phyloP scores from a whole-genome alignment of 2,888 invertebrate genomes.

The Meandrusa payeni region DNA sequence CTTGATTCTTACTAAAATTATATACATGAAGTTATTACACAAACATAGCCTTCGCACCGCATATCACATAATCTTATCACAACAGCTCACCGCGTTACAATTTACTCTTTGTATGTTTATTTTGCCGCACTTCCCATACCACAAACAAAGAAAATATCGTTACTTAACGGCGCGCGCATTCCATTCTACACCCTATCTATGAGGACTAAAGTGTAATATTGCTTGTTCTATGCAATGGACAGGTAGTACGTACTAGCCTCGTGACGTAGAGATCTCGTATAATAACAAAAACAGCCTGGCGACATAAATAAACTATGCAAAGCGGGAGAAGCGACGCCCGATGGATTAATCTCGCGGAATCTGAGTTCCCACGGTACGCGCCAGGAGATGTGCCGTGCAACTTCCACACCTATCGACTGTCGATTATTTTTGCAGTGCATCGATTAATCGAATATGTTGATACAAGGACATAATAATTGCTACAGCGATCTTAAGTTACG shows the following conservation, averaged over 20 bases:
- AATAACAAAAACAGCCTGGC: slow-evolving; percentile 32
- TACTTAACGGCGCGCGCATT: background rate
- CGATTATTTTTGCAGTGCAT: too few species aligned
- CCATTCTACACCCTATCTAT: slow-evolving; percentile 3
- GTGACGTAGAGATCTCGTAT: slow-evolving; percentile 21
- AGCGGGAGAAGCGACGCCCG: slow-evolving; percentile 43
- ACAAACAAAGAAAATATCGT: slow-evolving; percentile 17
- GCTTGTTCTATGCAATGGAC: background rate
- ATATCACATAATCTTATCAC: slow-evolving; percentile 7
- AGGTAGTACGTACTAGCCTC: slow-evolving; percentile 21
- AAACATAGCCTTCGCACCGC: too few species aligned
- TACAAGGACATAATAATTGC: too few species aligned
- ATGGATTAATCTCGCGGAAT: slow-evolving; percentile 55
- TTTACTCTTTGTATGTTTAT: slow-evolving; percentile 9
- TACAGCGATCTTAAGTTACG: too few species aligned
- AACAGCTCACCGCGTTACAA: slow-evolving; percentile 3
- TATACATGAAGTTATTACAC: too few species aligned
- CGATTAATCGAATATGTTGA: too few species aligned
- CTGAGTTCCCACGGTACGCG: slow-evolving; percentile 51
- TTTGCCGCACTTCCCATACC: slow-evolving; percentile 5
- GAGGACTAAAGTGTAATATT: background rate
- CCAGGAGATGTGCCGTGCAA: background rate
- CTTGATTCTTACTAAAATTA: too few species aligned
- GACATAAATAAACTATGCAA: slow-evolving; percentile 52
- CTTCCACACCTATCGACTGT: slow-evolving; percentile 2